phyloP scores from a whole-genome alignment of 1,140 invertebrate genomes.

The Caenorhabditis elegans region WBcel235 BX284602.5:10702001-10702500 shows the following conservation, averaged over 20 bases:
- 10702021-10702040: no score
- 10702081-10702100: no score
- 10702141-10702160: no score
- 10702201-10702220: not conserved
- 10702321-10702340: constrained; percentile 55
- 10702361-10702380: constrained; percentile 28
- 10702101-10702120: no score
- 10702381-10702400: constrained; percentile 34
- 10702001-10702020: no score
- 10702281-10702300: constrained; percentile 47
- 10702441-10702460: constrained; percentile 7
- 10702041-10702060: no score
- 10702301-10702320: constrained; percentile 54
- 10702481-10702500: not conserved
- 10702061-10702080: no score
- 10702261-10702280: constrained; percentile 56
- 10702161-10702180: no score
- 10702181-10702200: no score
- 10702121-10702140: no score
- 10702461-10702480: not conserved
- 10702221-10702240: constrained; percentile 44
- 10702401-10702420: not conserved
- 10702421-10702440: not conserved
- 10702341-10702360: constrained; percentile 48
- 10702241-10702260: constrained; percentile 54